These are phyloP conservation scores for Sebastes minor DNA, from an alignment of 2,797 vertebrate genomes.

Conservation along the genomic window DNA sequence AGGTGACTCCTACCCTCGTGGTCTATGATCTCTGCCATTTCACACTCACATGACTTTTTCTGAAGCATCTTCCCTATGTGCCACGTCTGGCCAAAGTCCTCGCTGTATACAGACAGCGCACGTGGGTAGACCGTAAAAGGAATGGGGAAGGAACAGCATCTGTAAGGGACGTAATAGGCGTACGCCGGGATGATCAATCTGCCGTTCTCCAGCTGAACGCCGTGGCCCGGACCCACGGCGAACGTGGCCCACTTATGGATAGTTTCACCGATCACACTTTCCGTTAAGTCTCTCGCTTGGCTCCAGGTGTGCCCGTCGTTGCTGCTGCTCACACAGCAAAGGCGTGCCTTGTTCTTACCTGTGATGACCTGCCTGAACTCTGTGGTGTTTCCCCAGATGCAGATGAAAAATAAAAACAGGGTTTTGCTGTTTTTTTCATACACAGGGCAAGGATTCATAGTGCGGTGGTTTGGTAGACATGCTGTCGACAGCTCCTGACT, in stretches of 20 bases:
- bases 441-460: slow-evolving; percentile 95
- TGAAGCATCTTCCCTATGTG: slow-evolving; percentile 75
- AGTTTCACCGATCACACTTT: slow-evolving; percentile 78
- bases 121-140: slow-evolving; percentile 77
- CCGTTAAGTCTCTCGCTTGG: slow-evolving; percentile 83
- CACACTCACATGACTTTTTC: slow-evolving; percentile 86
- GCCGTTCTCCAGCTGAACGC: slow-evolving; percentile 86
- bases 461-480: slow-evolving; percentile 80
- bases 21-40: slow-evolving; percentile 87
- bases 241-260: slow-evolving; percentile 90
- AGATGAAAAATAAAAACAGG: slow-evolving; percentile 92
- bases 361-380: slow-evolving; percentile 82
- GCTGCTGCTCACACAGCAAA: slow-evolving; percentile 86
- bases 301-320: slow-evolving; percentile 87
- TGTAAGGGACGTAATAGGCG: slow-evolving; percentile 74
- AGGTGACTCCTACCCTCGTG: slow-evolving; percentile 70
- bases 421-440: slow-evolving; percentile 81
- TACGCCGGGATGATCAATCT: slow-evolving; percentile 90
- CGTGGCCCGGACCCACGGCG: slow-evolving; percentile 93
- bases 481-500: slow-evolving; percentile 74
- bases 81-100: slow-evolving; percentile 87
- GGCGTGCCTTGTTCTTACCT: slow-evolving; percentile 84
- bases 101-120: slow-evolving; percentile 89
- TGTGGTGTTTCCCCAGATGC: slow-evolving; percentile 73
- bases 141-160: slow-evolving; percentile 68